Conservation (phyloP, 2,113 vertebrate species). For the Psittacula cyanocephala region DNA sequence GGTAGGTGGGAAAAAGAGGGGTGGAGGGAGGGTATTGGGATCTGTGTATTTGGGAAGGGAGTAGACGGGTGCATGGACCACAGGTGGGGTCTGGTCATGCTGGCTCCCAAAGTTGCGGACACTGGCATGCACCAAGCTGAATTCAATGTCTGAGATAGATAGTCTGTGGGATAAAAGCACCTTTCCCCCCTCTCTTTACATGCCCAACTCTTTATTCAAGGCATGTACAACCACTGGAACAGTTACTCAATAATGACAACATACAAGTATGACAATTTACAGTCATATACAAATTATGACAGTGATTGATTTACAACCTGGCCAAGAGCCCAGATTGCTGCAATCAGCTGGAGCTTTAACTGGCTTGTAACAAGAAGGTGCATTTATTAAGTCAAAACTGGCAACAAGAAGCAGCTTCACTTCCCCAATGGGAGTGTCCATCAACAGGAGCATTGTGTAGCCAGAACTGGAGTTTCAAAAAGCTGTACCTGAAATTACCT, state of each 20-base stretch:
- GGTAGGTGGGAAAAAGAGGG: too few species aligned
- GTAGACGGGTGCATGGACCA: too few species aligned
- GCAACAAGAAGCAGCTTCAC: neutral
- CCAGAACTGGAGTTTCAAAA: neutral
- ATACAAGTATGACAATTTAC: neutral
- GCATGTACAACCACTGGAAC: accelerated
- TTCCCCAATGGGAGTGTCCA: neutral
- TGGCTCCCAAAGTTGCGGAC: too few species aligned
- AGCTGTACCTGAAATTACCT: neutral
- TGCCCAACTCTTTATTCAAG: neutral
- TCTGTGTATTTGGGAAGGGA: too few species aligned
- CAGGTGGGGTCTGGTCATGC: too few species aligned
- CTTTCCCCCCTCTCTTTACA: too few species aligned
- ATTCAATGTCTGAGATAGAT: too few species aligned
- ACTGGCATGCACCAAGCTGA: too few species aligned
- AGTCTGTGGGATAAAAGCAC: too few species aligned
- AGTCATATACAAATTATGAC: neutral
- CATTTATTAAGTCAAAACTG: neutral
- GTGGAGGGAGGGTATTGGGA: too few species aligned
- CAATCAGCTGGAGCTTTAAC: neutral
- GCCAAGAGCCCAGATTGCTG: neutral
- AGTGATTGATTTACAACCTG: neutral
- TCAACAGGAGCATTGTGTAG: neutral
- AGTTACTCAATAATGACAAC: too few species aligned
- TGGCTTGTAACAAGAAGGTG: neutral